Percentiles rank a stretch among this genome's conserved stretches.
These are phyloP conservation scores for Rhinichthys osculus DNA, from an alignment of 2,797 vertebrate species.

Conservation along the genomic window DNA sequence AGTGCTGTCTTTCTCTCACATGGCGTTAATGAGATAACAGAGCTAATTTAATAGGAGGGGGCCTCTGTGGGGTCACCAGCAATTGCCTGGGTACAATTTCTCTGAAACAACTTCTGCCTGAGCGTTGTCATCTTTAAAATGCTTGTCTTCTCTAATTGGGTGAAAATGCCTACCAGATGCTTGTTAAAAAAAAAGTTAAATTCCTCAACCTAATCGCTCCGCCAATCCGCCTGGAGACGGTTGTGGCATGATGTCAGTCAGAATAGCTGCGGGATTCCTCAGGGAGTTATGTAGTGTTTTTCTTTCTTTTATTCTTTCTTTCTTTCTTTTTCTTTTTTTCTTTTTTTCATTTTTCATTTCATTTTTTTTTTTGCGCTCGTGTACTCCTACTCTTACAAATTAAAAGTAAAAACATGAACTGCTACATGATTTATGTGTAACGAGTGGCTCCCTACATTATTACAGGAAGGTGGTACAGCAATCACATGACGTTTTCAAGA, in stretches of 20 bases:
- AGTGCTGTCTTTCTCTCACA: slow-evolving; percentile 30
- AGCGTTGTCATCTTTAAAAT: slow-evolving; percentile 82
- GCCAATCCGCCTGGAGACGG: slow-evolving; percentile 78
- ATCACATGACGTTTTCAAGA: no score
- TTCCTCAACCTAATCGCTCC: slow-evolving; percentile 79
- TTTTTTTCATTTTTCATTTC: background rate
- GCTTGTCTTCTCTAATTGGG: slow-evolving; percentile 84
- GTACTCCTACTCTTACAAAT: no score
- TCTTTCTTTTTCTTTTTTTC: background rate
- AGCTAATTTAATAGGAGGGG: slow-evolving; percentile 30
- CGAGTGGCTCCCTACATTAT: no score
- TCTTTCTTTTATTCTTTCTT: background rate
- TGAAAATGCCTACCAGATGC: slow-evolving; percentile 87
- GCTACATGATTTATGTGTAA: no score
- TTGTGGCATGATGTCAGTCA: slow-evolving; percentile 75
- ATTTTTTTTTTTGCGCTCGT: background rate
- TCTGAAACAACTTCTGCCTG: slow-evolving; percentile 80
- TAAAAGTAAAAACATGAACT: no score
- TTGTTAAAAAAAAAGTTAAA: slow-evolving; percentile 71
- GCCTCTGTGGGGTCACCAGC: slow-evolving; percentile 75
- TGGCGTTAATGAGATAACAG: slow-evolving; percentile 27
- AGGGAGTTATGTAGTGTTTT: background rate
- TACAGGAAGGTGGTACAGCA: no score
- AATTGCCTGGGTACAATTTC: slow-evolving; percentile 81
- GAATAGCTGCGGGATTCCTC: slow-evolving; percentile 34